Conservation (phyloP, 2,888 invertebrate genomes). For the Ariolimax columbianus region DNA sequence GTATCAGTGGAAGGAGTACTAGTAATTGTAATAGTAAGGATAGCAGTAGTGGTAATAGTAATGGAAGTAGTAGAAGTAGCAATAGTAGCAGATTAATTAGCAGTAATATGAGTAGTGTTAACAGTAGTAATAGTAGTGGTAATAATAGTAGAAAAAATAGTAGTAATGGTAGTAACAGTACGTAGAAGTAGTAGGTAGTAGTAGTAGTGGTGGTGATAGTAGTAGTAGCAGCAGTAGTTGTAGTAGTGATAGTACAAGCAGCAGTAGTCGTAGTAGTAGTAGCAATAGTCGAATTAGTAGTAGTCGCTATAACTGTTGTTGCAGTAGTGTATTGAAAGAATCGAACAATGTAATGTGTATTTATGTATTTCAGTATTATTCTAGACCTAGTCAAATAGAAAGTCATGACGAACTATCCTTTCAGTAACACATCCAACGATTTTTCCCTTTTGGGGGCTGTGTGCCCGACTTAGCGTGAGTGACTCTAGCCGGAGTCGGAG, state of each 20-base stretch:
- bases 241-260: background rate
- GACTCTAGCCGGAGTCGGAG: constrained; percentile 1
- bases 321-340: no score
- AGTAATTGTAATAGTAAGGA: constrained; percentile 9
- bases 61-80: background rate
- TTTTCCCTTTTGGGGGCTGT: background rate
- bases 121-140: constrained; percentile 9
- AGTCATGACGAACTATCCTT: background rate
- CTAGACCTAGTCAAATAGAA: background rate
- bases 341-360: no score
- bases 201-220: background rate
- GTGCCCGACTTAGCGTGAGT: constrained; percentile 26
- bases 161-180: background rate
- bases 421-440: background rate
- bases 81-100: constrained; percentile 1
- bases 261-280: background rate
- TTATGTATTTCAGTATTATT: no score
- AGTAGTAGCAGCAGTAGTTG: constrained; percentile 12
- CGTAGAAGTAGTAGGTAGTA: background rate
- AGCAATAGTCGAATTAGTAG: no score
- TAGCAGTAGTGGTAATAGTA: background rate
- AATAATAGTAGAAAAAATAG: background rate
- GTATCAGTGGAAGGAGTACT: constrained; percentile 4
- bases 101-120: constrained; percentile 20
- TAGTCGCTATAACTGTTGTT: no score